Base-by-base conservation (phyloP, 2,888 invertebrate species). In the Trichogramma evanescens region DNA sequence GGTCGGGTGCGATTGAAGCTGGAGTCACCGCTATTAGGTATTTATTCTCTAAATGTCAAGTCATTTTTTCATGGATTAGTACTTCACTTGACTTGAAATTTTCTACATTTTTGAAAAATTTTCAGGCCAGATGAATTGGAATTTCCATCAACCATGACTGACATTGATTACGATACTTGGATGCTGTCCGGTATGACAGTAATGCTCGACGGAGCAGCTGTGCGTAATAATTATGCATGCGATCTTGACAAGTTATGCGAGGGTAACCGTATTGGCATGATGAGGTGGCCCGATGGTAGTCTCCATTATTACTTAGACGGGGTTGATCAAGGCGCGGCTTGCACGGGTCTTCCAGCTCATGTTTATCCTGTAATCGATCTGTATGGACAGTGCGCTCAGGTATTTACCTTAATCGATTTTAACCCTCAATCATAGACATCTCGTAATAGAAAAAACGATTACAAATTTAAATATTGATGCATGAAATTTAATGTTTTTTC, bases 301-400 rank as follows among this genome's bases (percentile, higher is more conserved):
- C 82, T 95, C 8, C 93, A 94, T 75, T 93, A 91, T 78, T 93
- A 88, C 74, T 80, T 92, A 59, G 90, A 94, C 72, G 93, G 93
- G 0, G 85, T 91, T 71, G 91, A 93, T 71, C 90, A 92, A 82
- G 94, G 93, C 9, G 82, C 87, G 38, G 94, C 95, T 1, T 92
- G 91, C 78, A 85, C 86, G 57, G 88, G 89, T 62, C 84, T 90
- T 4, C 88, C 89, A 63, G 80, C 84, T 45, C 91, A 88, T 76
- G 86, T 95, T 58, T 96, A 91, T 80, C 95, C 94, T 3, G 94
- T 96, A n/a, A 87, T 96, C 54, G 95, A 96, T 80, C 81, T 96
- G 56, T 95, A 95, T 72, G 95, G 95, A 0, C 93, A 93, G 74
- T 96, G 96, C 78, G 92, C 94, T 1, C 93, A 95, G 83, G 95